These are phyloP conservation scores for Chelonus formosanus DNA, from an alignment of 2,888 invertebrate genomes.

Conservation along the genomic window DNA sequence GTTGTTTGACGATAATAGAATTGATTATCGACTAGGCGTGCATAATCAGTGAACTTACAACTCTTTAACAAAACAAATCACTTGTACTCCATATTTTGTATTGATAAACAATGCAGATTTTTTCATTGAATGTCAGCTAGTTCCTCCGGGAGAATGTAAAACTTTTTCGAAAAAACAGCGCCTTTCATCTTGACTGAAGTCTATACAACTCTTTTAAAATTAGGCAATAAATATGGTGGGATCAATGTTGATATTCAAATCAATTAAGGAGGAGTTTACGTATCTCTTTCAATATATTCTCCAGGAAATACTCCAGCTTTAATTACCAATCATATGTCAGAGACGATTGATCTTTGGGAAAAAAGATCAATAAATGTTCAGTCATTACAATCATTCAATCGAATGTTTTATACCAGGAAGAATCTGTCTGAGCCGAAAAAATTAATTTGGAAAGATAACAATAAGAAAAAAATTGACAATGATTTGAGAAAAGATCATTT, in stretches of 20 bases:
- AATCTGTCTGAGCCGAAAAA: constrained; percentile 82
- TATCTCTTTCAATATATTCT: constrained; percentile 85
- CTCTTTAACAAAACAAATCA: constrained; percentile 94
- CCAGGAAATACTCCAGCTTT: constrained; percentile 90
- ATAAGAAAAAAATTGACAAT: constrained; percentile 73
- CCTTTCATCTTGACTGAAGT: constrained; percentile 88
- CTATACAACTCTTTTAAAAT: constrained; percentile 81
- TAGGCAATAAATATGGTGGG: constrained; percentile 84
- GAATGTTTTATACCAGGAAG: constrained; percentile 82
- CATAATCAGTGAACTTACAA: constrained; percentile 90
- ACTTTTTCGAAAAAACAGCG: constrained; percentile 81
- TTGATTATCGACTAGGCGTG: constrained; percentile 87
- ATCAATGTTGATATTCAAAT: constrained; percentile 88
- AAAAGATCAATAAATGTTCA: constrained; percentile 75
- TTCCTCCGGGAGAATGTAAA: constrained; percentile 72
- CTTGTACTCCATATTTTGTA: constrained; percentile 93
- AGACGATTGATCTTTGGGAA: constrained; percentile 76
- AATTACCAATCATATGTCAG: constrained; percentile 82
- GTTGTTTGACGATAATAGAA: constrained; percentile 80
- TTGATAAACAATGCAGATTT: constrained; percentile 87
- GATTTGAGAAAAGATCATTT: constrained; percentile 80
- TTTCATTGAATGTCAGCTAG: constrained; percentile 76
- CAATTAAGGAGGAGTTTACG: constrained; percentile 88
- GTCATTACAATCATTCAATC: constrained; percentile 67
- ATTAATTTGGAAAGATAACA: constrained; percentile 74